phyloP scores from a whole-genome alignment of 2,797 vertebrate species.

The Pseudocheirus occidentalis region DNA sequence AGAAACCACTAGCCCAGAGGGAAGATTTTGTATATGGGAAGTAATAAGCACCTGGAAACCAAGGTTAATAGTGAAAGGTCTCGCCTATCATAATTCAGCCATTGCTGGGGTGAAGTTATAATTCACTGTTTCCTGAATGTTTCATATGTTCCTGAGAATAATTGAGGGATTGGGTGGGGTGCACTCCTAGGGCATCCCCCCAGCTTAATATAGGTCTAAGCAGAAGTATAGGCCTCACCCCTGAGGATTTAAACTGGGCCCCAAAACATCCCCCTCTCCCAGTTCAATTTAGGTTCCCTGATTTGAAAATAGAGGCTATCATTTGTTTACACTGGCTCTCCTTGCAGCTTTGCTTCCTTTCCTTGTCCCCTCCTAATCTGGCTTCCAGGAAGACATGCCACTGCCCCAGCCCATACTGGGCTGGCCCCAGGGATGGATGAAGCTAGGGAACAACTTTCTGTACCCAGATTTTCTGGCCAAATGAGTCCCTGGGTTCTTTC shows the following conservation, averaged over 20 bases:
- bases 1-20: background rate
- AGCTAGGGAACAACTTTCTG: background rate
- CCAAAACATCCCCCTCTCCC: background rate
- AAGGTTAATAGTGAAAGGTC: background rate
- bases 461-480: background rate
- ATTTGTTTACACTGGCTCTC: background rate
- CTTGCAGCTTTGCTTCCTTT: constrained; percentile 11
- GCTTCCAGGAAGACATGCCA: background rate
- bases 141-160: no score
- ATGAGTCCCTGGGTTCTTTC: background rate
- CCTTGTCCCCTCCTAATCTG: background rate
- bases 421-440: background rate
- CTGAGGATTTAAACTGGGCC: background rate
- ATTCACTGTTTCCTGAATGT: background rate
- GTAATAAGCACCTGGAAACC: background rate
- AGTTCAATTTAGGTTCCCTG: background rate
- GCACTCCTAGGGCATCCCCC: background rate
- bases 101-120: background rate
- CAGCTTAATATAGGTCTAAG: background rate
- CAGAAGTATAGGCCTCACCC: background rate
- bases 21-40: background rate
- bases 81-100: background rate
- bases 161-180: background rate
- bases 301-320: background rate
- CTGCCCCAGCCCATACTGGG: background rate